Percentiles rank a stretch among this genome's conserved stretches.
phyloP scores from a whole-genome alignment of 1,140 invertebrate genomes.

The Cherax quadricarinatus region DNA sequence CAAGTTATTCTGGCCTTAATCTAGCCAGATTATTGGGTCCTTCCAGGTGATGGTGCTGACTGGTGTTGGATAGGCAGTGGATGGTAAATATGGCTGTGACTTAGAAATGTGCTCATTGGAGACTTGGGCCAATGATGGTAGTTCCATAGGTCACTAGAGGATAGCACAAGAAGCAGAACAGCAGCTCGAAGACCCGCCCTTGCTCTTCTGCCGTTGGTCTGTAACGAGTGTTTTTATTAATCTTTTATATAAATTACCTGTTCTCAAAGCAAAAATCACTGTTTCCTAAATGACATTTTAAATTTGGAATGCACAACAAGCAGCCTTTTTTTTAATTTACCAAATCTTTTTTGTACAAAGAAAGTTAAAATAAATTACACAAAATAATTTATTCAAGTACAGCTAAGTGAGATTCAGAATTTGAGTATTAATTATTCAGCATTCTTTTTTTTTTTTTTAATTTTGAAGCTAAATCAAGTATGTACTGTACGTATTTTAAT shows the following conservation, averaged over 20 bases:
- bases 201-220: conserved; percentile 97
- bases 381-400: too few species aligned
- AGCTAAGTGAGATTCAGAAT: too few species aligned
- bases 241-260: conserved; percentile 48
- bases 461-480: too few species aligned
- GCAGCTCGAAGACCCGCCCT: conserved; percentile 93
- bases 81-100: conserved; percentile 43
- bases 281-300: too few species aligned
- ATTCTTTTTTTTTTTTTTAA: too few species aligned
- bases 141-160: conserved; percentile 81
- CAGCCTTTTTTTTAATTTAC: too few species aligned
- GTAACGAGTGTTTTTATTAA: conserved; percentile 77
- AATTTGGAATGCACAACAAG: too few species aligned
- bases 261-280: conserved; percentile 5
- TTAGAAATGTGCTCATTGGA: conserved; percentile 15
- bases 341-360: too few species aligned
- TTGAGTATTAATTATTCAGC: too few species aligned
- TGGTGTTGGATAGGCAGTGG: conserved; percentile 36
- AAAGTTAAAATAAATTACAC: too few species aligned
- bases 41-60: neutral
- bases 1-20: conserved; percentile 3
- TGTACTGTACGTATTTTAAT: too few species aligned
- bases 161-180: conserved; percentile 94
- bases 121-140: conserved; percentile 15
- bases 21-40: neutral